phyloP scores from a whole-genome alignment of 2,797 vertebrate genomes.

The Hyperoplus lanceolatus region DNA sequence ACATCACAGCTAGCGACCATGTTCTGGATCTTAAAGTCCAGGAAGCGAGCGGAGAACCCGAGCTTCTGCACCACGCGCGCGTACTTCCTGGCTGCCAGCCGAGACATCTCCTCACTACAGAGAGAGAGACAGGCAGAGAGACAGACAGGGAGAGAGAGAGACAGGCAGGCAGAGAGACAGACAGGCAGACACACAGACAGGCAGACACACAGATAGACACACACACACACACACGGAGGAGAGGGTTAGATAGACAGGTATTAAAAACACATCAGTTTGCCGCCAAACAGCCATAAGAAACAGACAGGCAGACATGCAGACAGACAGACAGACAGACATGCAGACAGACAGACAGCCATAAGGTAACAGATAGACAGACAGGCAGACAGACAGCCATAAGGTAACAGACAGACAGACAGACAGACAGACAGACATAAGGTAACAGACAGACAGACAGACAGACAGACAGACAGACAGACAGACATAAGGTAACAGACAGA shows the following conservation, averaged over 20 bases:
- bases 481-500: too few relatives aligned
- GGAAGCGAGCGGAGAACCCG: constrained; percentile 94
- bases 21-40: constrained; percentile 98
- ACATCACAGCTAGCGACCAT: constrained; percentile 99
- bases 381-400: too few relatives aligned
- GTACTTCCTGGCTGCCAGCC: constrained; percentile 94
- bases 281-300: too few relatives aligned
- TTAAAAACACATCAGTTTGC: too few relatives aligned
- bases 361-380: too few relatives aligned
- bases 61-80: constrained; percentile 96
- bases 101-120: constrained; percentile 92
- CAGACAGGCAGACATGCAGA: neutral
- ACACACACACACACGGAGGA: too few relatives aligned
- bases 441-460: neutral
- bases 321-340: too few relatives aligned
- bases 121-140: neutral
- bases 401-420: neutral
- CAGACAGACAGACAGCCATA: too few relatives aligned
- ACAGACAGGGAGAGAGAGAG: neutral
- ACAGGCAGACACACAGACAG: neutral
- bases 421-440: too few relatives aligned
- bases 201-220: too few relatives aligned
- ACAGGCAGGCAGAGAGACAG: too few relatives aligned
- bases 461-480: neutral
- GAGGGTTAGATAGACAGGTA: too few relatives aligned